Percentiles rank a stretch among this genome's conserved stretches.
These are phyloP conservation scores for Lochmaea crataegi DNA, from an alignment of 2,888 invertebrate genomes.

Conservation along the genomic window DNA sequence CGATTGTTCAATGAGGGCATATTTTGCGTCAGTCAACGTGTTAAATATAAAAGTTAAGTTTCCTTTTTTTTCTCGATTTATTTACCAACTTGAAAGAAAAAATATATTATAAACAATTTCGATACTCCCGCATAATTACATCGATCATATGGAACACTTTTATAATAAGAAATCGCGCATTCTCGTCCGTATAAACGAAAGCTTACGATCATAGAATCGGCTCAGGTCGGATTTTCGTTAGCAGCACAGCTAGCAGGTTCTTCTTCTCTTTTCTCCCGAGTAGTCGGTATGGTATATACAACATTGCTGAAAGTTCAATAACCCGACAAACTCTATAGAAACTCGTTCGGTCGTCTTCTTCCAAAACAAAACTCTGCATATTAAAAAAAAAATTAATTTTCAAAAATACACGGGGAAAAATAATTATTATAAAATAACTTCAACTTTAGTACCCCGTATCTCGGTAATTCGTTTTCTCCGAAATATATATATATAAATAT, in stretches of 20 bases:
- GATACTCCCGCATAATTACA: constrained; percentile 2
- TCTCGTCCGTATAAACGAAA: neutral
- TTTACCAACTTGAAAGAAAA: neutral
- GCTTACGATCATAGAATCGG: neutral
- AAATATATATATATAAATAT: no score
- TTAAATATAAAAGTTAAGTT: neutral
- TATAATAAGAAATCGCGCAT: neutral
- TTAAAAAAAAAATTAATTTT: no score
- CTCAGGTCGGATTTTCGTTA: neutral
- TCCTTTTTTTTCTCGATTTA: neutral
- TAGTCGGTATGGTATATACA: no score
- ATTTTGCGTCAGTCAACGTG: no score
- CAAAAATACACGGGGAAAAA: no score
- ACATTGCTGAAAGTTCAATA: constrained; percentile 17
- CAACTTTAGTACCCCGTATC: neutral
- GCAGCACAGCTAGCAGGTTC: constrained; percentile 19
- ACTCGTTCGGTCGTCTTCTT: neutral
- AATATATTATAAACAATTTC: no score
- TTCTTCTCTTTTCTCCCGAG: constrained; percentile 5
- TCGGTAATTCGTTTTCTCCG: neutral
- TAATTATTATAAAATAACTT: neutral
- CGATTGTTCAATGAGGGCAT: no score
- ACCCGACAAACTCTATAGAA: constrained; percentile 4
- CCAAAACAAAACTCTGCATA: neutral
- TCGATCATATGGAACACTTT: neutral